Conservation (phyloP, 2,113 vertebrate species). For the Marmota flaviventris region DNA sequence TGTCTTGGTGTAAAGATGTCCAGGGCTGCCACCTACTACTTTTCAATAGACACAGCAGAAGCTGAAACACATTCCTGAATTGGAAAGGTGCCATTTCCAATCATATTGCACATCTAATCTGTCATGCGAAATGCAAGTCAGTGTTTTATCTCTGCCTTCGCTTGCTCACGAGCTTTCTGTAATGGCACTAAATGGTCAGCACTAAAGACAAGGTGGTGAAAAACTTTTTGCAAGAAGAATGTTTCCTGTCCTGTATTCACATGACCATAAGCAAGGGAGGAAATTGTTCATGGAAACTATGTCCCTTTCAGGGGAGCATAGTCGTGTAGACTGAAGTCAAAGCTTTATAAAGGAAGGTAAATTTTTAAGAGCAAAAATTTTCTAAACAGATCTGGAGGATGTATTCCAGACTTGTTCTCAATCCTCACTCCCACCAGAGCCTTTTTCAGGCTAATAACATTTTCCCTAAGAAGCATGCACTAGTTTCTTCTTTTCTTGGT, state of each 20-base stretch:
- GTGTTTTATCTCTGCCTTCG: constrained; percentile 56
- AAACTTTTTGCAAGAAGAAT: constrained; percentile 1
- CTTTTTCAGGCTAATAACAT: background rate
- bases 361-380: constrained; percentile 79
- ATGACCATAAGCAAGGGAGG: constrained; percentile 83
- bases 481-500: background rate
- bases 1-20: constrained; percentile 62
- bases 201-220: constrained; percentile 70
- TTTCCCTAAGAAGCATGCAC: background rate
- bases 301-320: constrained; percentile 77
- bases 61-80: constrained; percentile 34
- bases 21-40: constrained; percentile 37
- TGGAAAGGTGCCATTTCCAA: constrained; percentile 72
- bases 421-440: background rate
- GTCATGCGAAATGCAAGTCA: background rate
- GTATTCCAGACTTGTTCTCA: constrained; percentile 75
- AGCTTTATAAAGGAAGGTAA: constrained; percentile 80
- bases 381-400: constrained; percentile 77
- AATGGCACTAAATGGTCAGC: constrained; percentile 57
- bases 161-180: constrained; percentile 50
- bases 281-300: constrained; percentile 82
- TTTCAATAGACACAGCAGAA: constrained; percentile 21
- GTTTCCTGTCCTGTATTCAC: constrained; percentile 78
- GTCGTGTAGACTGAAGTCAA: constrained; percentile 74
- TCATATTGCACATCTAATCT: background rate